phyloP scores from a whole-genome alignment of 2,888 invertebrate species.

The Plusia festucae region DNA sequence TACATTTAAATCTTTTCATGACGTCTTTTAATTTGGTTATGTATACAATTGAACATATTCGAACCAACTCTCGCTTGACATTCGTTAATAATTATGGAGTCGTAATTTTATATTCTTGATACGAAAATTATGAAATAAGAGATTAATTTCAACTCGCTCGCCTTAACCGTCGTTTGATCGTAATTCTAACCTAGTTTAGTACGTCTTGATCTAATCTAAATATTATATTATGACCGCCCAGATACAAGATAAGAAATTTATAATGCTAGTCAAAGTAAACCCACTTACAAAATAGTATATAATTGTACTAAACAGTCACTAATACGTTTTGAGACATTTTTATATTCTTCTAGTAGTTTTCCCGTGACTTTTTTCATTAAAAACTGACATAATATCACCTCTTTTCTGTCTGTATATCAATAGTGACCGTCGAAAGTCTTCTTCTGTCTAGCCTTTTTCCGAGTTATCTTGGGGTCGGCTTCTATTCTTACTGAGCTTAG shows the following conservation, averaged over 20 bases:
- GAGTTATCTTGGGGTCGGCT: too few species aligned
- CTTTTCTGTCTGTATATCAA: too few species aligned
- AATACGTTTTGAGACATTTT: too few species aligned
- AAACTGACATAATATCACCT: too few species aligned
- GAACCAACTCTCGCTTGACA: background rate
- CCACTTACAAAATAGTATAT: background rate
- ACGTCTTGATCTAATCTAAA: background rate
- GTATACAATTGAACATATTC: background rate
- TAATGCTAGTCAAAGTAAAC: background rate
- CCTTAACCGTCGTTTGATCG: slow-evolving; percentile 4
- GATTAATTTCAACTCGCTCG: background rate
- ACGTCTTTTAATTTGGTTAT: background rate
- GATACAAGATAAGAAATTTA: slow-evolving; percentile 4
- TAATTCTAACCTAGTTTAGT: slow-evolving; percentile 5
- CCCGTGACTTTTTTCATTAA: too few species aligned
- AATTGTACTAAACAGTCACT: too few species aligned
- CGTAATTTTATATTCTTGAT: background rate
- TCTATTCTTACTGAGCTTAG: too few species aligned
- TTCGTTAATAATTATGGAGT: background rate
- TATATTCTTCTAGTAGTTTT: background rate
- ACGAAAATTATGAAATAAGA: background rate
- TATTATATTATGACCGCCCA: slow-evolving; percentile 7
- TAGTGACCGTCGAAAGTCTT: too few species aligned
- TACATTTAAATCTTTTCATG: background rate
- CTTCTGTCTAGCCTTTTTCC: too few species aligned